Percentiles rank a stretch among this genome's conserved stretches.
These are phyloP conservation scores for Pipistrellus nathusii DNA, from an alignment of 2,797 vertebrate species.

Conservation along the genomic window DNA sequence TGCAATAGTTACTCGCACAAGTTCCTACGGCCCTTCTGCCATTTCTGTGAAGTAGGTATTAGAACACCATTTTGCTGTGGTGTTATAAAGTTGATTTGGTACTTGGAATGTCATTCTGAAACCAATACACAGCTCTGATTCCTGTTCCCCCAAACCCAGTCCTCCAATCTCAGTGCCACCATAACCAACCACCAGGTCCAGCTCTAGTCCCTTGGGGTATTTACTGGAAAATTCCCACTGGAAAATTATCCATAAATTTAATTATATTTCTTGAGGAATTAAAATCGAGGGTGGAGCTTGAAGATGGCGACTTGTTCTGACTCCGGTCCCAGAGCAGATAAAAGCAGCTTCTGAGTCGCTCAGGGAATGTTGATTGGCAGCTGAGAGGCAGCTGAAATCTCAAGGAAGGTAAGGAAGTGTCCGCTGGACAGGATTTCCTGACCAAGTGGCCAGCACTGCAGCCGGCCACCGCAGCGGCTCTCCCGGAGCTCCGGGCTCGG, in stretches of 20 bases:
- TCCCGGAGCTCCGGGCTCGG: no score
- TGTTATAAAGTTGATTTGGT: neutral
- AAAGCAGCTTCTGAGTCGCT: no score
- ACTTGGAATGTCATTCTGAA: neutral
- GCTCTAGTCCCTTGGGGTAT: neutral
- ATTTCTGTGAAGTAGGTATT: neutral
- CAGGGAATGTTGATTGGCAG: no score
- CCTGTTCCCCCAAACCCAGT: neutral
- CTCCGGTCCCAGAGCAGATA: no score
- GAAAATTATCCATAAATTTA: slow-evolving; percentile 41
- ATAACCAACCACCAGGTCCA: neutral
- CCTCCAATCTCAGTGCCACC: neutral
- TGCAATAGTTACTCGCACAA: neutral
- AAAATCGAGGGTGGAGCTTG: no score
- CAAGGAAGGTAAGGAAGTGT: no score
- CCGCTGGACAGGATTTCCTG: no score
- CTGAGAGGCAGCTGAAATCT: no score
- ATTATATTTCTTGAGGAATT: slow-evolving; percentile 68
- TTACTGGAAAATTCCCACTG: slow-evolving; percentile 6
- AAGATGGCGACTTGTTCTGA: no score
- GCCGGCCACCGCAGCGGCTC: no score
- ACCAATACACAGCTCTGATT: neutral
- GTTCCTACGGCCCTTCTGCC: neutral
- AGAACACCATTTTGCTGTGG: neutral
- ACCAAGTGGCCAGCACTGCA: no score